These are phyloP conservation scores for Crotalus tigris DNA, from an alignment of 2,113 vertebrate species.

Conservation along the genomic window DNA sequence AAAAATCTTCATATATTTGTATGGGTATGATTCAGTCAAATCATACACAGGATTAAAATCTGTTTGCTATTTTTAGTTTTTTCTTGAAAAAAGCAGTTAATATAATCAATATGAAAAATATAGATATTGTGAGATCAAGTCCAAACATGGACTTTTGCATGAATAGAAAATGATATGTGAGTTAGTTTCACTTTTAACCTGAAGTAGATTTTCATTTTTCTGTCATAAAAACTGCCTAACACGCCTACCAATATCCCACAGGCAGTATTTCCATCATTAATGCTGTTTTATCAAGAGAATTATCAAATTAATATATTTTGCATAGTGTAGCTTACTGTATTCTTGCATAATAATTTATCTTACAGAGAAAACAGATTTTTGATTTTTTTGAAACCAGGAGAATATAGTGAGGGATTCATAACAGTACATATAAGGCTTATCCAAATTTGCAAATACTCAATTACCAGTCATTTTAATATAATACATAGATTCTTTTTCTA, in stretches of 20 bases:
- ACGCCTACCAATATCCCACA: neutral
- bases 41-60: neutral
- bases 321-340: neutral
- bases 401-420: neutral
- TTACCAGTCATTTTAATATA: neutral
- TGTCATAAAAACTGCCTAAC: neutral
- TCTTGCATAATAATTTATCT: neutral
- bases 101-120: neutral
- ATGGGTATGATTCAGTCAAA: neutral
- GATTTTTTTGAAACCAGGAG: neutral
- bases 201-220: neutral
- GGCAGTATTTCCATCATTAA: neutral
- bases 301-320: neutral
- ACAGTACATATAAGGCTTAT: neutral
- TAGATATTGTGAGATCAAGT: neutral
- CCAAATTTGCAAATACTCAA: neutral
- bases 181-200: neutral
- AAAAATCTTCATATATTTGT: neutral
- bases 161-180: neutral
- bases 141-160: neutral
- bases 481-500: neutral
- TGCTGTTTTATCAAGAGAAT: neutral
- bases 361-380: neutral
- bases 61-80: neutral
- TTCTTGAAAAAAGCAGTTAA: neutral